These are phyloP conservation scores for Muricea muricata DNA, from an alignment of 92 coral and sea anemone species.

Conservation along the genomic window DNA sequence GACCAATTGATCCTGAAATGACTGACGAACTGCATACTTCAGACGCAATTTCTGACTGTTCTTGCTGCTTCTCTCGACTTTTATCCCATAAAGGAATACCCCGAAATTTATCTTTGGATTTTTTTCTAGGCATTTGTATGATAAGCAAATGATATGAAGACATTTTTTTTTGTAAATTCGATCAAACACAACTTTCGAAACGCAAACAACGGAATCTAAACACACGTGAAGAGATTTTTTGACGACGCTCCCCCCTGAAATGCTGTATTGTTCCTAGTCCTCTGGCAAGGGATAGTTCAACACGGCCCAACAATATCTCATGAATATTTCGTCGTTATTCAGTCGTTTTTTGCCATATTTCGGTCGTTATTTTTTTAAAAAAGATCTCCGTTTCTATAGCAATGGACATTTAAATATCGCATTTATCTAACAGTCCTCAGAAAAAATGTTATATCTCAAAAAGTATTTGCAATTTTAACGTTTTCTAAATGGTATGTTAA, in stretches of 20 bases:
- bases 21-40: neutral
- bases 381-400: neutral
- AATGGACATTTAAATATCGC: neutral
- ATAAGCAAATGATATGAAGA: neutral
- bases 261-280: neutral
- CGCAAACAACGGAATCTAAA: neutral
- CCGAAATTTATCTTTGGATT: neutral
- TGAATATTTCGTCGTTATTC: neutral
- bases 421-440: neutral
- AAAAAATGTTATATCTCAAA: neutral
- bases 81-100: neutral
- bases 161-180: neutral
- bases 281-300: neutral
- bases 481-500: neutral
- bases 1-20: neutral
- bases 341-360: neutral
- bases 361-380: neutral
- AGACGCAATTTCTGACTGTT: neutral
- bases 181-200: neutral
- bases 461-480: neutral
- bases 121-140: neutral
- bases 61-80: neutral
- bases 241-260: neutral
- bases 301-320: neutral
- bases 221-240: neutral